Evolutionary conservation across 2,888 invertebrate species (phyloP).

Genomic region (Miltochrista miniata): DNA sequence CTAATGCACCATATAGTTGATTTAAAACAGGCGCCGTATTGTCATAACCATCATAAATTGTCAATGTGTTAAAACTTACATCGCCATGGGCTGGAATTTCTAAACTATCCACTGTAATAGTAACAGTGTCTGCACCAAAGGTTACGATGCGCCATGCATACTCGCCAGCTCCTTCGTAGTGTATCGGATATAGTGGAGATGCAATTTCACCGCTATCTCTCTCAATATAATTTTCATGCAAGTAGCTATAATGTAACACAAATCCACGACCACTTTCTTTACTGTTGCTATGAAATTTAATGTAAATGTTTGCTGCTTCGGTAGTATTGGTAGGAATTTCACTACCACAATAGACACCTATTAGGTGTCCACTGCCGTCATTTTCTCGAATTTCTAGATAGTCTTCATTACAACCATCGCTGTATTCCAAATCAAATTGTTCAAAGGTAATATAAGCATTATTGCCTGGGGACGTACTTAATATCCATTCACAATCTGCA

Average conservation of each 20-base stretch:
- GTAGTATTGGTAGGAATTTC: conserved; percentile 85
- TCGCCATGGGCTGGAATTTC: conserved; percentile 58
- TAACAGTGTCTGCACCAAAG: conserved; percentile 43
- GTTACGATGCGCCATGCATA: conserved; percentile 89
- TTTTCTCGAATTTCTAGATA: conserved; percentile 92
- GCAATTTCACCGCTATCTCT: conserved; percentile 88
- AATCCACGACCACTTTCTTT: conserved; percentile 88
- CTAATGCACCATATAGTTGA: conserved; percentile 78
- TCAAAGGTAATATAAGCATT: conserved; percentile 86
- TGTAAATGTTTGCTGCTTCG: conserved; percentile 84
- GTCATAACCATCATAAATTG: conserved; percentile 90
- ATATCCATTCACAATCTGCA: conserved; percentile 90
- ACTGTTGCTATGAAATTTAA: conserved; percentile 89
- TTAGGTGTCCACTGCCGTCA: conserved; percentile 84
- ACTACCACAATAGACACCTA: conserved; percentile 89
- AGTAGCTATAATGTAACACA: conserved; percentile 87
- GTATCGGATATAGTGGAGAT: conserved; percentile 90
- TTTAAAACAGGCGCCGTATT: conserved; percentile 83
- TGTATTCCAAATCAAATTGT: conserved; percentile 87
- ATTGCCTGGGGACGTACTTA: conserved; percentile 85
- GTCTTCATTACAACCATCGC: conserved; percentile 91
- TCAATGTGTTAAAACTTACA: conserved; percentile 58
- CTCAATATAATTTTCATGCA: conserved; percentile 87
- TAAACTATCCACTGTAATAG: conserved; percentile 48
- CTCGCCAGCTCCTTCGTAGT: conserved; percentile 64